A percentile compares a stretch with the other conserved stretches of the same genome.
Conservation (phyloP, 2,113 vertebrate species). For the Diphyllodes magnificus region DNA sequence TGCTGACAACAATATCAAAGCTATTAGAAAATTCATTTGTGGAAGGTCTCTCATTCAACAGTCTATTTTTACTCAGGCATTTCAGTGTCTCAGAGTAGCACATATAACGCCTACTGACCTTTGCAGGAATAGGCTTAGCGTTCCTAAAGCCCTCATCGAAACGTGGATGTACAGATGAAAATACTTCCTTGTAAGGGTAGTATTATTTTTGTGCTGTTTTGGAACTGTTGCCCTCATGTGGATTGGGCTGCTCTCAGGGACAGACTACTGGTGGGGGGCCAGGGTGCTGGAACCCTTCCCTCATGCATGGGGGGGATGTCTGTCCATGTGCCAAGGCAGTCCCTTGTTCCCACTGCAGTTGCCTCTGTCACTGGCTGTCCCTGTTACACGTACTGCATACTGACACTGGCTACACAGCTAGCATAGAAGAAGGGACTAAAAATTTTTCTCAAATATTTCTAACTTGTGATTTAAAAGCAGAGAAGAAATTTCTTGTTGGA, state of each 20-base stretch:
- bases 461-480: not conserved
- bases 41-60: not conserved
- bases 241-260: not conserved
- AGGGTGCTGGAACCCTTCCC: not conserved
- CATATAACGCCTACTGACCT: not conserved
- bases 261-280: not conserved
- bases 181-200: not conserved
- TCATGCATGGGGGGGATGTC: not conserved
- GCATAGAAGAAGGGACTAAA: not conserved
- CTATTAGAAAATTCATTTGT: constrained; percentile 9
- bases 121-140: not conserved
- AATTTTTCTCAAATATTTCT: not conserved
- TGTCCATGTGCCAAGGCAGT: not conserved
- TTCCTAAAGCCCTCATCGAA: not conserved
- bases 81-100: not conserved
- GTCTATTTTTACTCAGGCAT: constrained; percentile 10
- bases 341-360: not conserved
- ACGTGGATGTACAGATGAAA: not conserved
- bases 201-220: not conserved
- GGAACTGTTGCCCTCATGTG: not conserved
- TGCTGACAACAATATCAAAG: constrained; percentile 43
- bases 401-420: not conserved
- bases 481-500: not conserved
- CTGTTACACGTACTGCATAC: not conserved
- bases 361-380: not conserved